Conservation (phyloP, 2,797 vertebrate species). For the Schizopygopsis pylzovi region DNA sequence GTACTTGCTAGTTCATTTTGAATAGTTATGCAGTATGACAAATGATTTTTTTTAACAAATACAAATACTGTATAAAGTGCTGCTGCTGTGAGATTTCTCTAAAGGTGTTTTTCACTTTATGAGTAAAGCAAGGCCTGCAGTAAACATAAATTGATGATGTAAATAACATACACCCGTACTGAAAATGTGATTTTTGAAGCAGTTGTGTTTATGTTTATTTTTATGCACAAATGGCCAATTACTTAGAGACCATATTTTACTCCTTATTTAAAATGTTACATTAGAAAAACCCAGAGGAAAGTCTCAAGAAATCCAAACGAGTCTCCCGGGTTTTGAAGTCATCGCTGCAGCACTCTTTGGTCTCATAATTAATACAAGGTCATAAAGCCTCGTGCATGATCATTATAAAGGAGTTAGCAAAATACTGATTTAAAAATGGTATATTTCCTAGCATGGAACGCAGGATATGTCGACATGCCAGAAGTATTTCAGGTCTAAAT, state of each 20-base stretch:
- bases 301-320: neutral
- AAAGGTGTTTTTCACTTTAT: neutral
- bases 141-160: neutral
- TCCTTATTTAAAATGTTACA: neutral
- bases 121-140: neutral
- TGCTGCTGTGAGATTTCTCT: neutral
- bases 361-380: neutral
- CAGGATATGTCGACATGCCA: neutral
- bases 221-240: neutral
- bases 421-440: neutral
- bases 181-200: neutral
- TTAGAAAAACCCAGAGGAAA: neutral
- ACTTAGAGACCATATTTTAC: neutral
- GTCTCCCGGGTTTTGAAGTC: neutral
- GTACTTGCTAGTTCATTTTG: neutral
- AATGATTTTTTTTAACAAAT: neutral
- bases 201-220: neutral
- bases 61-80: neutral
- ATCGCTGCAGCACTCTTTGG: neutral
- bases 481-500: neutral
- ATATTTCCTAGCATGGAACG: neutral
- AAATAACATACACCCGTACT: neutral
- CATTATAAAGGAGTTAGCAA: neutral
- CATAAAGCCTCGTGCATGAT: neutral
- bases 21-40: neutral